Evolutionary conservation across 2,113 vertebrate genomes (phyloP).

Genomic region (Nyctibius bracteatus): DNA sequence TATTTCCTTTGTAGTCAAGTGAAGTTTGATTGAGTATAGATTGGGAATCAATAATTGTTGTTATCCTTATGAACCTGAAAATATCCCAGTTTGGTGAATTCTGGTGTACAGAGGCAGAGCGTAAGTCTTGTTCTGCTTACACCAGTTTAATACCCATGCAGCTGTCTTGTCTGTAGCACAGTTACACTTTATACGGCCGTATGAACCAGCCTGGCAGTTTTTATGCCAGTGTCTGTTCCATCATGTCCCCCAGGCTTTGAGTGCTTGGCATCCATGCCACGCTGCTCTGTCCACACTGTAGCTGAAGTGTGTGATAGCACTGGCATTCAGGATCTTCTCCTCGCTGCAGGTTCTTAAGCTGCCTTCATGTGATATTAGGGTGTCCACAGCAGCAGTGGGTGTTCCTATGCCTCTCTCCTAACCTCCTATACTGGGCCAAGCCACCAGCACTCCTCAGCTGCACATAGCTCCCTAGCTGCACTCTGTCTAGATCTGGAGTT

Average conservation of each 20-base stretch:
- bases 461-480: background rate
- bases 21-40: background rate
- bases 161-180: background rate
- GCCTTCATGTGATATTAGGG: background rate
- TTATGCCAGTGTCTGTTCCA: background rate
- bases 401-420: background rate
- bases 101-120: background rate
- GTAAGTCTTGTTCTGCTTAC: background rate
- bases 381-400: background rate
- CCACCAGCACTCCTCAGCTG: background rate
- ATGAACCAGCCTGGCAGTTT: background rate
- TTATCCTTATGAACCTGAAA: background rate
- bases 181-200: background rate
- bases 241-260: background rate
- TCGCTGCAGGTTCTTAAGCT: background rate
- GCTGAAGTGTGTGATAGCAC: background rate
- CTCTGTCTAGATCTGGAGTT: background rate
- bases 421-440: background rate
- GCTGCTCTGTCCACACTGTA: background rate
- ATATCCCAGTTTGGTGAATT: background rate
- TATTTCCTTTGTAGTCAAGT: background rate
- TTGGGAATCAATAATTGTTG: background rate
- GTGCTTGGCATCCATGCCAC: background rate
- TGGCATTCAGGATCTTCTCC: background rate
- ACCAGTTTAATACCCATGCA: background rate